Base-by-base conservation (phyloP, 2,888 invertebrate species). In the Archips xylosteana region DNA sequence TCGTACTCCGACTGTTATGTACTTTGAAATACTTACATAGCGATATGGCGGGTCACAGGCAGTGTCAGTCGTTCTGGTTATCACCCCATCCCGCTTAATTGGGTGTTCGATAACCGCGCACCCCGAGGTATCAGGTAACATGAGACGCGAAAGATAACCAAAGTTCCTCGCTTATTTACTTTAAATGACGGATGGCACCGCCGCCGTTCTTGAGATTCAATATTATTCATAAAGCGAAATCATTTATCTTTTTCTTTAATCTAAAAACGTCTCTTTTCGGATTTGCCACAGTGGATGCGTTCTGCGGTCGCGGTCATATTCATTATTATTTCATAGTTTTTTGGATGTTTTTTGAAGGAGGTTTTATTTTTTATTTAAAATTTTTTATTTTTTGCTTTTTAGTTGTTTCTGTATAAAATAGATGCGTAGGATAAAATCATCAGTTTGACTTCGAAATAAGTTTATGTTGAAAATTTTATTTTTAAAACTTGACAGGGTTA, bases 81-180 rank as follows among this genome's bases (percentile, higher is more conserved):
- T 62, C 72, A 68, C 57, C 64, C 60, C 34, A 64, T 60, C 65
- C 64, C 34, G 60, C 34, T 57, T 74, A 70, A 74, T 74, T 74
- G 74, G 65, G 65, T 74, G 39, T 70, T 54, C 64, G 69, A 54
- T 74, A 61, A 51, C 69, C 32, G 60, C 63, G 39, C 54, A 34
- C 63, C 34, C 57, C 57, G 32, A 57, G 32, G 57, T 57, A 57
- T 57, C 23, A 57, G 57, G 65, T 74, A 74, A 61, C 42, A 9
- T n/a, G 69, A 74, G 45, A 42, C 66, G 57, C 23, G 15, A 47
- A 12, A 51, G 9, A 51, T 42, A 42, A 51, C 65, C 65, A 47
- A 47, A 51, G 65, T 10, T 4, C 10, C 36, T 49, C 13, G 34
- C 32, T 49, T 34, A 65, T 34, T 51, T 65, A 39, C 36, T 51